A percentile compares a stretch with the other conserved stretches of the same genome.
Evolutionary conservation across 2,797 vertebrate genomes (phyloP).

Genomic region (Gadopsis bispinosus): DNA sequence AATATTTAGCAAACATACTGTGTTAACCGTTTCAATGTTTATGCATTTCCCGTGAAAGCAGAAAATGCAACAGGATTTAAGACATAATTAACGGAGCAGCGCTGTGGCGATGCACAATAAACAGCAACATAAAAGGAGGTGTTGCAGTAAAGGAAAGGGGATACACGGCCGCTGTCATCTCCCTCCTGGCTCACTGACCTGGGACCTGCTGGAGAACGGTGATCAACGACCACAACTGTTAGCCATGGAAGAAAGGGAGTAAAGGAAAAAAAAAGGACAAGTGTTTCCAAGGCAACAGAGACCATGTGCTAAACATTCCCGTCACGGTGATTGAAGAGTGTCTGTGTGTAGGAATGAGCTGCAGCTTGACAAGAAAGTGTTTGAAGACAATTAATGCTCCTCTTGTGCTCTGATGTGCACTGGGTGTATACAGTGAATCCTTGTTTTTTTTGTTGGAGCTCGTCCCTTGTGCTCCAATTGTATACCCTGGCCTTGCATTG

Average conservation of each 20-base stretch:
- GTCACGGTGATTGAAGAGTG: slow-evolving; percentile 66
- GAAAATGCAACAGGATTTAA: slow-evolving; percentile 1
- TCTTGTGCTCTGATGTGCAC: slow-evolving; percentile 24
- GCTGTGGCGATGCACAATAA: background rate
- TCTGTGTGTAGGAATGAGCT: slow-evolving; percentile 58
- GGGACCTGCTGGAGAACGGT: slow-evolving; percentile 29
- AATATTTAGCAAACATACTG: background rate
- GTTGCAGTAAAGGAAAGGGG: background rate
- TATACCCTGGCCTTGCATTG: slow-evolving; percentile 24
- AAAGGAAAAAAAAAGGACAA: background rate
- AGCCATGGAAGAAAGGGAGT: slow-evolving; percentile 15
- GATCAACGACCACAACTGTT: slow-evolving; percentile 50
- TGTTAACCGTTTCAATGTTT: slow-evolving; percentile 14
- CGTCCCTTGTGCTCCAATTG: slow-evolving; percentile 10
- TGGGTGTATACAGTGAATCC: background rate
- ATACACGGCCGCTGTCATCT: slow-evolving; percentile 5
- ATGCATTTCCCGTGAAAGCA: slow-evolving; percentile 17
- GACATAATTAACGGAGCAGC: slow-evolving; percentile 11
- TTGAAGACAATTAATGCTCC: slow-evolving; percentile 39
- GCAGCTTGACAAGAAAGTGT: slow-evolving; percentile 37
- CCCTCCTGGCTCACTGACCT: slow-evolving; percentile 34
- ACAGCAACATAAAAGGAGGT: slow-evolving; percentile 18
- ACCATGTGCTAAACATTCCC: slow-evolving; percentile 67
- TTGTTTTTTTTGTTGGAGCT: slow-evolving; percentile 17
- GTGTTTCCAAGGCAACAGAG: slow-evolving; percentile 68